Base-by-base conservation (phyloP, 2,797 vertebrate species). In the Ispidina picta region DNA sequence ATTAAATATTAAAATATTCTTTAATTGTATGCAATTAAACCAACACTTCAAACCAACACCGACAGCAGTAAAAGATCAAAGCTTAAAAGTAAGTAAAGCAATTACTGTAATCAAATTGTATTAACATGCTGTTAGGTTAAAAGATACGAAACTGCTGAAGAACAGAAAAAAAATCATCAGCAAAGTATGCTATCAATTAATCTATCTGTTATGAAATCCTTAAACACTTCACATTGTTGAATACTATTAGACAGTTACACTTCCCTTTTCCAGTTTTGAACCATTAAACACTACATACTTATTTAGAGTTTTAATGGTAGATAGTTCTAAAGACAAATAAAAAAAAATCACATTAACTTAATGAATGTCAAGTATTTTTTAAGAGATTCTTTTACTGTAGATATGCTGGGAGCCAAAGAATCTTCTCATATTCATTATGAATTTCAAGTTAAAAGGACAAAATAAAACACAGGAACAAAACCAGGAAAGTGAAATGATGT, bases 1-100 rank as follows among this genome's bases (percentile, higher is more conserved):
- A 96, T 95, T 96, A 96, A 96, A 95, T 75, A 93, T 93, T 91
- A 96, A 94, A 91, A 95, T 92, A 31, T 88, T 93, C 89, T 96
- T 95, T 72, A 73, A 88, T 46, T 74, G 64, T 82, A 91, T 4
- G 5, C 66, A 84, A 86, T 92, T 33, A 33, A 33, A 33, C 33
- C 33, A 33, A 33, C 33, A 33, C 33, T 33, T 80, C n/a, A 83
- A 94, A 93, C 46, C 41, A 86, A 79, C 71, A 84, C 12, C 71
- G 75, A 69, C 43, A 89, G 92, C 58, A 88, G 51, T 72, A 96
- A 88, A 41, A 96, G 49, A 89, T 95, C 92, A 97, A 94, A 90
- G n/a, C 23, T 89, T 78, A 16, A 70, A 94, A 68, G 63, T 41
- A 95, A 94, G 64, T 21, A 96, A 86, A 94, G 58, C 89, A 96